phyloP scores from a whole-genome alignment of 2,797 vertebrate genomes.

The Pantherophis alleghaniensis region DNA sequence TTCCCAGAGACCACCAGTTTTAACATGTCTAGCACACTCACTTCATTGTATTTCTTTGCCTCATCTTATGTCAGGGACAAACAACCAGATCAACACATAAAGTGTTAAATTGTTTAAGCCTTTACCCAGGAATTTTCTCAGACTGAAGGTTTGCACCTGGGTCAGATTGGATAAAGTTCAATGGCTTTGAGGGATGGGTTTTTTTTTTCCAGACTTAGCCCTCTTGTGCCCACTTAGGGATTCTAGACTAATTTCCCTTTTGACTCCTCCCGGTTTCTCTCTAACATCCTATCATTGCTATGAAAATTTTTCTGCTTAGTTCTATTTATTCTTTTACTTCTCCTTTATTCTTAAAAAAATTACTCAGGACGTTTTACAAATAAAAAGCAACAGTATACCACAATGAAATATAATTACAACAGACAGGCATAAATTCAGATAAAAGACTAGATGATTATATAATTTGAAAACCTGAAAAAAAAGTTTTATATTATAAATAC shows the following conservation, averaged over 20 bases:
- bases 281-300: neutral
- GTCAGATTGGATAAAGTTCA: neutral
- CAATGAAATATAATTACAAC: neutral
- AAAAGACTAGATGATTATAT: neutral
- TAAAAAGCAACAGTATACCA: neutral
- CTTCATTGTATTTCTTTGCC: neutral
- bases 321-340: constrained; percentile 7
- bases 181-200: neutral
- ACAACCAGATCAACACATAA: neutral
- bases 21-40: neutral
- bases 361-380: neutral
- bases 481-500: neutral
- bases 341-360: neutral
- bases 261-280: neutral
- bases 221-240: neutral
- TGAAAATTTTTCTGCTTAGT: neutral
- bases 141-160: neutral
- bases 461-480: neutral
- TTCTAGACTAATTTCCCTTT: neutral
- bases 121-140: neutral
- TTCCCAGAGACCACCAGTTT: neutral
- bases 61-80: neutral
- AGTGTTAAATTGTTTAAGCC: neutral
- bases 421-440: neutral
- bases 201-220: neutral